Base-by-base conservation (phyloP, 2,113 vertebrate species). In the Neodontobutis hainanensis region DNA sequence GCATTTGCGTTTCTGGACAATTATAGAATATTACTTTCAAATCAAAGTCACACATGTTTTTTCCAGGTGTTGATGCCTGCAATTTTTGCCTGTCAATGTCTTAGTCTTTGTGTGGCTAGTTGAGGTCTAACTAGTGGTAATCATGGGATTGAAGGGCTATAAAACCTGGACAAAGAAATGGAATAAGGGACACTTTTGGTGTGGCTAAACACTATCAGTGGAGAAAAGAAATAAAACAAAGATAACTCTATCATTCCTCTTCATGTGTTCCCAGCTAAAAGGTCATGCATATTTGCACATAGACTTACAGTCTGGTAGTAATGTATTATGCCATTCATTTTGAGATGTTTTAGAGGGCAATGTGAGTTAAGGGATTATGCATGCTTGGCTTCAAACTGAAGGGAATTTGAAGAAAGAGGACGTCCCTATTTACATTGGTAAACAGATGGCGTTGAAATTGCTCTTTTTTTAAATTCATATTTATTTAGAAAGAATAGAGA, bases 361-460 rank as follows among this genome's bases (percentile, higher is more conserved):
- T 6, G 63, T 70, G 73, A 74, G 70, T 72, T 58, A 35, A 62
- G 58, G 77, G 75, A 83, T 80, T 78, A 84, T 68, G 52, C 38
- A 60, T 67, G 76, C 82, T 77, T 80, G 70, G 27, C 72, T 73
- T 58, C 47, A 60, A 59, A 60, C 65, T 83, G 69, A 74, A 68
- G 74, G 65, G 75, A 70, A 64, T 73, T 84, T 82, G 68, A 78
- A 51, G 70, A 80, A 81, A 76, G 81, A 83, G 77, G 68, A 85
- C 80, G 77, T 85, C 87, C 85, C 75, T 87, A 80, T 85, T 90
- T 90, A 90, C 45, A 64, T 64, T 6, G 70, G 61, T 11, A 85
- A 88, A 82, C 89, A 92, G 88, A 91, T 92, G 91, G 88, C 43
- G n/a, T n/a, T n/a, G n/a, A n/a, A n/a, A n/a, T n/a, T n/a, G n/a